phyloP scores from a whole-genome alignment of 2,888 invertebrate genomes.

The Leucoptera coffeella region DNA sequence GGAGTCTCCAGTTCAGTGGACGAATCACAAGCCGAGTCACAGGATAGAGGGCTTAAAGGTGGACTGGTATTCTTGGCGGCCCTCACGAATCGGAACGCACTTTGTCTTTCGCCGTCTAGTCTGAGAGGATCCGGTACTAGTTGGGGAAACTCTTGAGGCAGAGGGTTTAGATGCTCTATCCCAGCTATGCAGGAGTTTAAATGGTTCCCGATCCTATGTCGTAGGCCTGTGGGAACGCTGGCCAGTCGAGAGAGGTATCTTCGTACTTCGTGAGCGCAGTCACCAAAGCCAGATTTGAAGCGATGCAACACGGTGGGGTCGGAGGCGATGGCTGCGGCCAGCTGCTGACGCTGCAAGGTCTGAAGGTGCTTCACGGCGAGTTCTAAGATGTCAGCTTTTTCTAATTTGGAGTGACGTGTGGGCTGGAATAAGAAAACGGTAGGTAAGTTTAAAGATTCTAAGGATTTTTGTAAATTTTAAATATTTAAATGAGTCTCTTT shows the following conservation, averaged over 20 bases:
- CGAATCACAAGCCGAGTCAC: constrained; percentile 62
- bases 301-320: constrained; percentile 80
- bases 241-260: constrained; percentile 63
- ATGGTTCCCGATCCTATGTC: constrained; percentile 61
- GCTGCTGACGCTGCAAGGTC: constrained; percentile 80
- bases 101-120: constrained; percentile 34
- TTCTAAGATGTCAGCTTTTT: constrained; percentile 94
- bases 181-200: constrained; percentile 58
- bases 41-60: constrained; percentile 65
- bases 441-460: no score
- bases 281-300: constrained; percentile 82
- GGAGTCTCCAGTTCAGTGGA: constrained; percentile 49
- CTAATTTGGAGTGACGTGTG: constrained; percentile 86
- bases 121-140: constrained; percentile 47
- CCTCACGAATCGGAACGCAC: constrained; percentile 36
- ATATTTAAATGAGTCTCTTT: no score
- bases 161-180: constrained; percentile 28
- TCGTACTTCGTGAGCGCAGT: constrained; percentile 80
- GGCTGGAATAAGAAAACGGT: no score
- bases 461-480: no score
- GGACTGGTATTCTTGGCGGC: constrained; percentile 54
- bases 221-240: constrained; percentile 51
- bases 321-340: constrained; percentile 73
- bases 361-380: constrained; percentile 92
- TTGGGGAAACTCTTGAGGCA: constrained; percentile 39